Evolutionary conservation across 1,140 invertebrate genomes (phyloP).

Genomic region (Temnothorax longispinosus): DNA sequence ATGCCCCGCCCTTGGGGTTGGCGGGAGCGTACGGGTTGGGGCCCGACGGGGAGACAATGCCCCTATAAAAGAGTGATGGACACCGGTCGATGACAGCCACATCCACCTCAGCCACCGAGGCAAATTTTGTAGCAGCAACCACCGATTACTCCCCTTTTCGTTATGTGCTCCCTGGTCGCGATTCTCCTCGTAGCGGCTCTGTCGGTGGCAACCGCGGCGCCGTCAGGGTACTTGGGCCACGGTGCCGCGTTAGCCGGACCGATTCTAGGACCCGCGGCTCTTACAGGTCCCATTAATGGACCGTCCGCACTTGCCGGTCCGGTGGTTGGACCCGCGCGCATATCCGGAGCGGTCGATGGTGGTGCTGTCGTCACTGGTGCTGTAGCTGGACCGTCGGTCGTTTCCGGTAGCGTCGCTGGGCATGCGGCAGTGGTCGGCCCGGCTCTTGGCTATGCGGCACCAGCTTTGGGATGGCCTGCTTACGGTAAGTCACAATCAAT

Average conservation of each 20-base stretch:
- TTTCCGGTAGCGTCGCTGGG: conserved; percentile 81
- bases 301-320: conserved; percentile 80
- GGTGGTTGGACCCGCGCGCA: conserved; percentile 78
- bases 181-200: conserved; percentile 76
- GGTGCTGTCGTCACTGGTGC: conserved; percentile 83
- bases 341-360: conserved; percentile 83
- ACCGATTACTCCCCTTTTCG: conserved; percentile 29
- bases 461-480: conserved; percentile 44
- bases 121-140: conserved; percentile 42
- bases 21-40: conserved; percentile 62
- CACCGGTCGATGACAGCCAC: conserved; percentile 71
- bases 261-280: conserved; percentile 75
- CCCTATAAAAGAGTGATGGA: conserved; percentile 80
- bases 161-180: conserved; percentile 78
- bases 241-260: conserved; percentile 78
- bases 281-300: conserved; percentile 78
- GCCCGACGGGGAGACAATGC: conserved; percentile 66
- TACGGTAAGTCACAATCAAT: conserved; percentile 45
- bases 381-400: conserved; percentile 81
- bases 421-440: conserved; percentile 74
- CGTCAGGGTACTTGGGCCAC: conserved; percentile 76
- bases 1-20: conserved; percentile 83
- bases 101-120: conserved; percentile 73
- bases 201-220: conserved; percentile 77
- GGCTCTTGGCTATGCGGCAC: conserved; percentile 47